Evolutionary conservation across 1,140 invertebrate genomes (phyloP).

Genomic region (Drosophila carrolli): DNA sequence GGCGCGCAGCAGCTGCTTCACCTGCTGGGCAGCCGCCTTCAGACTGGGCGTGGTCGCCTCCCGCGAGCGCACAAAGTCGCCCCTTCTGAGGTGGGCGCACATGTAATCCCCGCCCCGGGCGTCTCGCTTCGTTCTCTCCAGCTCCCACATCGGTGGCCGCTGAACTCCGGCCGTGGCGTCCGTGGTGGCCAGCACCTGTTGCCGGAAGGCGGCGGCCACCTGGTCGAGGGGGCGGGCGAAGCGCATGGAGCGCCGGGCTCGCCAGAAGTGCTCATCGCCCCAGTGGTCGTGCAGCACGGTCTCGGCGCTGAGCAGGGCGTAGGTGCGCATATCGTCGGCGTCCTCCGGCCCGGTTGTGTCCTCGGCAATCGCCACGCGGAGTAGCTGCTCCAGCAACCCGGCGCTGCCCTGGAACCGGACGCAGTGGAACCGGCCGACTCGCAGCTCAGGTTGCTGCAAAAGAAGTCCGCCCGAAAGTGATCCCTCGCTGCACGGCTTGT

Average conservation of each 20-base stretch:
- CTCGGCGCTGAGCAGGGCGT: conserved; percentile 95
- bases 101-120: conserved; percentile 91
- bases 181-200: conserved; percentile 88
- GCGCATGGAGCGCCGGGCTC: conserved; percentile 94
- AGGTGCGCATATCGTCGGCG: conserved; percentile 69
- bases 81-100: conserved; percentile 91
- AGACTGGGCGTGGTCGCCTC: conserved; percentile 89
- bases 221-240: conserved; percentile 90
- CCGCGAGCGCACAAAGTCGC: conserved; percentile 91
- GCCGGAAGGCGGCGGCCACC: conserved; percentile 90
- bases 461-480: conserved; percentile 57
- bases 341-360: conserved; percentile 53
- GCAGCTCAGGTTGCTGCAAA: conserved; percentile 61
- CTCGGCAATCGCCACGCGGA: conserved; percentile 60
- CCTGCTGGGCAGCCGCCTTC: conserved; percentile 89
- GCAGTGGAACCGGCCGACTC: conserved; percentile 88
- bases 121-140: conserved; percentile 82
- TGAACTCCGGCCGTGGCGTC: conserved; percentile 84
- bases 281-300: conserved; percentile 94
- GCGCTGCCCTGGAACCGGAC: conserved; percentile 94
- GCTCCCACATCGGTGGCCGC: conserved; percentile 73
- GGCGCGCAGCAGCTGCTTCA: conserved; percentile 87
- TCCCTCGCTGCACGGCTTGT: conserved; percentile 54
- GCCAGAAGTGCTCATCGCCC: conserved; percentile 94
- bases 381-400: conserved; percentile 87